Evolutionary conservation across 2,888 invertebrate species (phyloP).

Genomic region (Mycalesis mineus): DNA sequence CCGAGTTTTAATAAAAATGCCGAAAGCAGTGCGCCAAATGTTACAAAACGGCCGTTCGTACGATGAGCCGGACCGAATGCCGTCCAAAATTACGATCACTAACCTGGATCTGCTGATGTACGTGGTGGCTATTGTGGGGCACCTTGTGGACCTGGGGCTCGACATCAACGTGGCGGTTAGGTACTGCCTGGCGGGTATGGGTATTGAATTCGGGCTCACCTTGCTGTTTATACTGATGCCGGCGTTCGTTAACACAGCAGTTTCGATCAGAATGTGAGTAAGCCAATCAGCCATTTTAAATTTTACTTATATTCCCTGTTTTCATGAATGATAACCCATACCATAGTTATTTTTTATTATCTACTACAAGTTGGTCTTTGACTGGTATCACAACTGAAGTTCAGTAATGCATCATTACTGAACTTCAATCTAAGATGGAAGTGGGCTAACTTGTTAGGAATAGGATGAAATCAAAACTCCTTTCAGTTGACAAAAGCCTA

Average conservation of each 20-base stretch:
- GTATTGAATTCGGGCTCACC: conserved; percentile 83
- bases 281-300: too few species aligned
- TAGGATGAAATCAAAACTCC: too few species aligned
- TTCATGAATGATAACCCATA: too few species aligned
- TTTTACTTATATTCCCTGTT: too few species aligned
- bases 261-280: conserved; percentile 85
- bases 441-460: too few species aligned
- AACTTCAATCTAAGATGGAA: too few species aligned
- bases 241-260: conserved; percentile 84
- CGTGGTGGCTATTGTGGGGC: conserved; percentile 81
- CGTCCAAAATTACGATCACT: conserved; percentile 77
- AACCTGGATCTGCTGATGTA: conserved; percentile 82
- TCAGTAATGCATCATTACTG: too few species aligned
- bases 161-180: conserved; percentile 84
- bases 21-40: conserved; percentile 49
- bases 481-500: too few species aligned
- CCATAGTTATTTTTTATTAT: too few species aligned
- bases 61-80: conserved; percentile 80
- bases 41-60: conserved; percentile 57
- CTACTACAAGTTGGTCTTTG: too few species aligned
- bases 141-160: conserved; percentile 82
- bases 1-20: conserved; percentile 42
- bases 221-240: conserved; percentile 84
- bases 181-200: conserved; percentile 76
- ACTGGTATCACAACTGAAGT: too few species aligned